A percentile compares a stretch with the other conserved stretches of the same genome.
Evolutionary conservation across 2,888 invertebrate species (phyloP).

Genomic region (Phoenoteleia sp.): DNA sequence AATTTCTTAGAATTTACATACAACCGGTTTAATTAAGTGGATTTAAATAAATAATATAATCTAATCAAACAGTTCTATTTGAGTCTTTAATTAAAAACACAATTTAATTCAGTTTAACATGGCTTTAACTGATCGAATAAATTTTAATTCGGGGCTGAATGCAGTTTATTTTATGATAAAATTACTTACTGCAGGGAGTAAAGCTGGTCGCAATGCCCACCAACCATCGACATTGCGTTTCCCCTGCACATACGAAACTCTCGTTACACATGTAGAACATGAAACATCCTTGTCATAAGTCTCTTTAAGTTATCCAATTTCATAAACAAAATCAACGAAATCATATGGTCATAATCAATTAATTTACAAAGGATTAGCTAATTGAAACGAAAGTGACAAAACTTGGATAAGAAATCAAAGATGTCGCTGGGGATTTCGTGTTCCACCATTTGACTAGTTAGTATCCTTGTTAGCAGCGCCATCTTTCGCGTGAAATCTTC

Average conservation of each 20-base stretch:
- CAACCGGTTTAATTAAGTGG: too few species aligned
- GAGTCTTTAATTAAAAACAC: too few species aligned
- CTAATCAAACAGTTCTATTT: too few species aligned
- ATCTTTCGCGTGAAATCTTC: slow-evolving; percentile 7
- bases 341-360: not conserved
- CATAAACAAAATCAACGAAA: slow-evolving; percentile 24
- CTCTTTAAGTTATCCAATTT: not conserved
- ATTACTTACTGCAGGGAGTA: slow-evolving; percentile 87
- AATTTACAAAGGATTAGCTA: slow-evolving; percentile 28
- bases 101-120: too few species aligned
- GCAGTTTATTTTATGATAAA: slow-evolving; percentile 34
- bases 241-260: slow-evolving; percentile 86
- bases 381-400: slow-evolving; percentile 11
- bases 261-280: slow-evolving; percentile 77
- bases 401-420: not conserved
- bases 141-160: too few species aligned
- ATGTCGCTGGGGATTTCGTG: slow-evolving; percentile 35
- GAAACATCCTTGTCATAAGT: not conserved
- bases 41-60: too few species aligned
- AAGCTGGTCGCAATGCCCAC: slow-evolving; percentile 86
- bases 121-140: too few species aligned
- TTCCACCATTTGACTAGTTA: slow-evolving; percentile 55
- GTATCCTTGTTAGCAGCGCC: slow-evolving; percentile 27
- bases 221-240: slow-evolving; percentile 86
- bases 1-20: too few species aligned